These are phyloP conservation scores for Mionectes macconnelli DNA, from an alignment of 2,113 vertebrate species.

Conservation along the genomic window DNA sequence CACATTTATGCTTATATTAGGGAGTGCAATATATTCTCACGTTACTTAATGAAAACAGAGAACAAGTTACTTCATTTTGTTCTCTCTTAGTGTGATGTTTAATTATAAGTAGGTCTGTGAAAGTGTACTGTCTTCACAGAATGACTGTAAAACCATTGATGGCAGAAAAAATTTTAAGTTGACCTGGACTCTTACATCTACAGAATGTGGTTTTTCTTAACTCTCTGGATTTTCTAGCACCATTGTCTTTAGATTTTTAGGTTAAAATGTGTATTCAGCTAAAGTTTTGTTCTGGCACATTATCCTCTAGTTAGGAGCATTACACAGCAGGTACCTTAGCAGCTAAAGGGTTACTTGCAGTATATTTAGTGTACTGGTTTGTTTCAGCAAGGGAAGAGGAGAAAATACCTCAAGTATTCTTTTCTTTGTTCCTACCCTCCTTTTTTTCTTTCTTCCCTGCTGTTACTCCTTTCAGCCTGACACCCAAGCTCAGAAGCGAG, in stretches of 20 bases:
- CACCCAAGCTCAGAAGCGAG: neutral
- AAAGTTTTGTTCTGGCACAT: neutral
- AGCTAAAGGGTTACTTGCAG: neutral
- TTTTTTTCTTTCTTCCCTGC: neutral
- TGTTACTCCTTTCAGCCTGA: neutral
- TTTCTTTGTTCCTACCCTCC: neutral
- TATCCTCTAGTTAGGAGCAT: neutral
- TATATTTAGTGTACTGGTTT: neutral
- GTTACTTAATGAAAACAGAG: neutral
- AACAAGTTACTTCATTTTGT: neutral
- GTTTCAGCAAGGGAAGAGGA: neutral
- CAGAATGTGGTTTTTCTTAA: neutral
- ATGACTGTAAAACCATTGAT: neutral
- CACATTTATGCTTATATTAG: neutral
- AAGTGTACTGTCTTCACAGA: neutral
- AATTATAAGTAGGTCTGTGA: neutral
- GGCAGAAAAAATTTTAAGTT: neutral
- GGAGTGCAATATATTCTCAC: neutral
- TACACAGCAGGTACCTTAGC: neutral
- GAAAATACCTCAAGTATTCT: neutral
- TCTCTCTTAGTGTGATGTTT: neutral
- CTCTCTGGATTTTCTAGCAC: neutral
- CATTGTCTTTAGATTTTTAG: neutral
- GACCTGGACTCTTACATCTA: neutral
- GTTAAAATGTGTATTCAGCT: neutral